These are phyloP conservation scores for Antitype chi DNA, from an alignment of 2,888 invertebrate species.

Conservation along the genomic window DNA sequence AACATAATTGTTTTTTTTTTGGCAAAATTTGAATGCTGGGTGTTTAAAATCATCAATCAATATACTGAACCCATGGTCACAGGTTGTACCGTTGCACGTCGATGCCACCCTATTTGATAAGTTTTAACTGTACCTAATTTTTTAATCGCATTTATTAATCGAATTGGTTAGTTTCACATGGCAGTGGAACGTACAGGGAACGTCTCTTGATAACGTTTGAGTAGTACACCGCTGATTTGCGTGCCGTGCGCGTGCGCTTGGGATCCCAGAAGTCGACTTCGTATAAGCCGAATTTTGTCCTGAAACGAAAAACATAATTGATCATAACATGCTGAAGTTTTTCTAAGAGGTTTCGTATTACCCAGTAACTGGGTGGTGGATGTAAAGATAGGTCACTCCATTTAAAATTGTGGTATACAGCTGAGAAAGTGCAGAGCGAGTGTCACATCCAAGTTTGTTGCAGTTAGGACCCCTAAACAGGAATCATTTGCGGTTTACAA, in stretches of 20 bases:
- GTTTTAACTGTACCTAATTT: neutral
- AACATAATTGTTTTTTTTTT: no score
- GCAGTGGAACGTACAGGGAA: neutral
- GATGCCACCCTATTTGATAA: no score
- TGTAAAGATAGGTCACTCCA: no score
- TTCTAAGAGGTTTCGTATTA: neutral
- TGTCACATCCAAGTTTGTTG: no score
- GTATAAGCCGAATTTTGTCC: slow-evolving; percentile 36
- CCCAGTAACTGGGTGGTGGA: neutral
- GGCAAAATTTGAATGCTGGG: no score
- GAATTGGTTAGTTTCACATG: slow-evolving; percentile 14
- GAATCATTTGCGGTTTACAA: no score
- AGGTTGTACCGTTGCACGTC: no score
- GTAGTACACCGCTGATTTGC: slow-evolving; percentile 35
- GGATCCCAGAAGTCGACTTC: slow-evolving; percentile 31
- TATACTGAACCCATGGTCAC: no score
- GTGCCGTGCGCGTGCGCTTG: slow-evolving; percentile 29
- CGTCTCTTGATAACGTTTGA: slow-evolving; percentile 13
- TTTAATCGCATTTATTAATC: slow-evolving; percentile 1
- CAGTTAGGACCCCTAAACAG: no score
- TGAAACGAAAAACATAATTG: slow-evolving; percentile 4
- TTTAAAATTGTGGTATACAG: no score
- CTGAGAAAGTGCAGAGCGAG: no score
- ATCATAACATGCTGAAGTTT: neutral
- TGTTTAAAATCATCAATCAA: no score